Evolutionary conservation across 1,140 invertebrate species (phyloP), one percentile per base, ranked within the genome.

Genomic region (Achatina immaculata): DNA sequence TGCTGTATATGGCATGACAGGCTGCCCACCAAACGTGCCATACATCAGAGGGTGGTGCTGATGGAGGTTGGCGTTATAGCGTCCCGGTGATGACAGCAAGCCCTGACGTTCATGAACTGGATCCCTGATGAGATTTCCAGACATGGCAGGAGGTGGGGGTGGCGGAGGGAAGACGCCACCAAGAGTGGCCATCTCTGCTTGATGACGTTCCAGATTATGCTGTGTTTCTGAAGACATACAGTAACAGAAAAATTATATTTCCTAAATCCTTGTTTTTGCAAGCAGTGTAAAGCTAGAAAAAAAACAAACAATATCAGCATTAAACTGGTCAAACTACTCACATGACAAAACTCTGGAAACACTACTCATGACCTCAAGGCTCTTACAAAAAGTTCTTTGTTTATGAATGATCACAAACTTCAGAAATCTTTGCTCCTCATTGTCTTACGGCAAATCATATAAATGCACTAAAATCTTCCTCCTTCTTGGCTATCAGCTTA

Each of bases 181-280:
- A 78, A 86, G 28, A 0, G 58, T 81, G 65, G 78, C 81, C 36
- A 84, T 83, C 42, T 84, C 85, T 36, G 80, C 82, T 72, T 77
- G 76, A 21, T 83, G 78, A 0, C 84, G 40, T 34, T 87, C 86
- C 42, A 83, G 68, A 36, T 84, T 85, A 38, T 87, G 85, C 65
- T 85, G 82, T 36, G 82, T 84, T 81, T 87, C 86, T 87, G 80
- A 0, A 7, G 38, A 58, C n/a, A 14, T 36, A 58, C 36, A 66
- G 11, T n/a, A 42, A 38, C 7, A 24, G n/a, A n/a, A n/a, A n/a
- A n/a, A n/a, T n/a, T n/a, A n/a, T n/a, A n/a, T n/a, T n/a, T n/a
- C n/a, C n/a, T n/a, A n/a, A n/a, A n/a, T n/a, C n/a, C n/a, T n/a
- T n/a, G n/a, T n/a, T n/a, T n/a, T n/a, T n/a, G n/a, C n/a, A n/a